Conservation (phyloP, 2,888 invertebrate species). For the Chironomus riparius region DNA sequence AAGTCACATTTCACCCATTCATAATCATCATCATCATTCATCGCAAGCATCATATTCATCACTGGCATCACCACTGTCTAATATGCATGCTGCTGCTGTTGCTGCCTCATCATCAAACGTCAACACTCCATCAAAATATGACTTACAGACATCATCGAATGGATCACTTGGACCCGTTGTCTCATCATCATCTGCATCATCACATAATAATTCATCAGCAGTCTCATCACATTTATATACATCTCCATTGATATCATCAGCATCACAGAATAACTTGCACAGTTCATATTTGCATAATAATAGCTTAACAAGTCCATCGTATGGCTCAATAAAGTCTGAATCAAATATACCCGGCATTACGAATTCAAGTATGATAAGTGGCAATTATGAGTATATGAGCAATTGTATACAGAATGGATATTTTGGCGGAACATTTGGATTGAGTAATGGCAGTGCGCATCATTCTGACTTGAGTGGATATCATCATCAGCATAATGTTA, state of each 20-base stretch:
- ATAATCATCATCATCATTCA: conserved; percentile 14
- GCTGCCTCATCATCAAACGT: background rate
- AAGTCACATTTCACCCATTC: conserved; percentile 13
- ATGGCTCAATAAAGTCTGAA: conserved; percentile 40
- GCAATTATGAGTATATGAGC: conserved; percentile 42
- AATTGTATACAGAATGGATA: conserved; percentile 36
- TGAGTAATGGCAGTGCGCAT: conserved; percentile 32
- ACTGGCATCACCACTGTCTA: conserved; percentile 24
- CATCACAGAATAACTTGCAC: conserved; percentile 33
- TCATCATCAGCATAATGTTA: conserved; percentile 78
- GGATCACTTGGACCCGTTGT: conserved; percentile 30
- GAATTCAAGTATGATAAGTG: conserved; percentile 12
- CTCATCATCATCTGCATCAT: conserved; percentile 35
- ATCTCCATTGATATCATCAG: conserved; percentile 30
- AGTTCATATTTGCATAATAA: conserved; percentile 29
- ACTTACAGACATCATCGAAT: conserved; percentile 30
- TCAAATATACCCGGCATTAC: conserved; percentile 34
- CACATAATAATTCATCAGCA: conserved; percentile 30
- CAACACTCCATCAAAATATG: conserved; percentile 18
- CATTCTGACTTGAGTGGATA: conserved; percentile 57
- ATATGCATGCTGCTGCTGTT: background rate
- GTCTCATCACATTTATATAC: conserved; percentile 29
- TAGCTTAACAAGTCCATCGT: conserved; percentile 29
- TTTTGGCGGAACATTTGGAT: conserved; percentile 38
- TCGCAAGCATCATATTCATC: conserved; percentile 16